Evolutionary conservation across 2,888 invertebrate genomes (phyloP).

Genomic region (Dinocampus coccinellae): DNA sequence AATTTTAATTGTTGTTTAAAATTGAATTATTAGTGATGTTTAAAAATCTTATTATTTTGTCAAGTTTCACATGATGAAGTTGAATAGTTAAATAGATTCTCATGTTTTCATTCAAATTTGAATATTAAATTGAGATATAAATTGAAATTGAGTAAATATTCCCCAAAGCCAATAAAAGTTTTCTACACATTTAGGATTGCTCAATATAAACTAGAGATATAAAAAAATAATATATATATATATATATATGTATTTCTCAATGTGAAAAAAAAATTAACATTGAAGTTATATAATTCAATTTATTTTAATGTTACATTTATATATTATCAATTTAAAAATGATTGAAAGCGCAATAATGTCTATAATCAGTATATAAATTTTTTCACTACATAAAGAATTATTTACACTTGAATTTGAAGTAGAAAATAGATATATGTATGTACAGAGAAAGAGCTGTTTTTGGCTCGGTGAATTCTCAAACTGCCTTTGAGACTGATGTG

Average conservation of each 20-base stretch:
- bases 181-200: not conserved
- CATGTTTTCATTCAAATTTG: not conserved
- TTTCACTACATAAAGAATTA: not conserved
- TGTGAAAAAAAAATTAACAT: too few species aligned
- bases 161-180: not conserved
- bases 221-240: too few species aligned
- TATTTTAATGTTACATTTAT: too few species aligned
- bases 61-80: too few species aligned
- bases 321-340: too few species aligned
- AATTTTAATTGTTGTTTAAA: not conserved
- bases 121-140: not conserved
- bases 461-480: slow-evolving; percentile 61
- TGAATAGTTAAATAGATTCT: too few species aligned
- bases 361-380: too few species aligned
- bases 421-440: not conserved
- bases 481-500: slow-evolving; percentile 58
- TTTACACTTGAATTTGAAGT: not conserved
- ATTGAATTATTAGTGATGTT: too few species aligned
- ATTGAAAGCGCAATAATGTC: too few species aligned
- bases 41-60: too few species aligned
- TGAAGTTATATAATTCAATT: too few species aligned
- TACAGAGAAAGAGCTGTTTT: slow-evolving; percentile 9
- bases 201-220: not conserved
- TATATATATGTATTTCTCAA: too few species aligned
- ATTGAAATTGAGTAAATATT: not conserved